phyloP scores from a whole-genome alignment of 2,888 invertebrate species.

The Loripinus fragilis region DNA sequence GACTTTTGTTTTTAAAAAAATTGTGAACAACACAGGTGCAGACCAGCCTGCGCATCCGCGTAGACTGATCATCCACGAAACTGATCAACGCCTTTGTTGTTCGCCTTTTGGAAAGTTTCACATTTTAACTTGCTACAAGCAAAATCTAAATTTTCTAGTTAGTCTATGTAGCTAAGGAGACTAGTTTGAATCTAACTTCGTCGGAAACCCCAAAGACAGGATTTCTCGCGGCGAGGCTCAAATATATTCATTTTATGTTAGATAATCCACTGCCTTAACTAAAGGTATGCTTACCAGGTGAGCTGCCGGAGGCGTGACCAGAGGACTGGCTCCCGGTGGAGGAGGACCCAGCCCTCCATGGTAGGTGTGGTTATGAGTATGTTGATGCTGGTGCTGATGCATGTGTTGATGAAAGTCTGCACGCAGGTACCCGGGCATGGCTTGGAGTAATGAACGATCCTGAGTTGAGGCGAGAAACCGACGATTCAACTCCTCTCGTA shows the following conservation, averaged over 20 bases:
- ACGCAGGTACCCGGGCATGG: slow-evolving; percentile 64
- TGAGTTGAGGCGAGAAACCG: slow-evolving; percentile 72
- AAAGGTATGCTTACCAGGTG: slow-evolving; percentile 69
- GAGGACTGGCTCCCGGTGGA: slow-evolving; percentile 61
- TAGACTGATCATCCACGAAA: neutral
- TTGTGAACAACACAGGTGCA: too few species aligned
- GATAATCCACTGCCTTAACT: too few species aligned
- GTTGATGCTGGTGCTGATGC: slow-evolving; percentile 74
- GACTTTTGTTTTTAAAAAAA: too few species aligned
- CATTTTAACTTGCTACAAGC: too few species aligned
- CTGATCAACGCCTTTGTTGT: neutral
- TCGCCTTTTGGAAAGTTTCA: too few species aligned
- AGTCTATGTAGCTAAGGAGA: too few species aligned
- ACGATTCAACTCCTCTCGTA: slow-evolving; percentile 76
- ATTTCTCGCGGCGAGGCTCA: too few species aligned
- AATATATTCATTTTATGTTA: too few species aligned
- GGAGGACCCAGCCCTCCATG: slow-evolving; percentile 50
- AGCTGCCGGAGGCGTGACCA: slow-evolving; percentile 67
- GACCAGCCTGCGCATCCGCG: too few species aligned
- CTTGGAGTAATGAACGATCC: slow-evolving; percentile 53
- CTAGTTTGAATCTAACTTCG: too few species aligned
- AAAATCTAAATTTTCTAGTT: too few species aligned
- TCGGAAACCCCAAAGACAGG: too few species aligned
- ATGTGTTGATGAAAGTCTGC: slow-evolving; percentile 70
- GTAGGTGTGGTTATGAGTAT: slow-evolving; percentile 73